Evolutionary conservation across 2,888 invertebrate species (phyloP).

Genomic region (Synergus umbraculus): DNA sequence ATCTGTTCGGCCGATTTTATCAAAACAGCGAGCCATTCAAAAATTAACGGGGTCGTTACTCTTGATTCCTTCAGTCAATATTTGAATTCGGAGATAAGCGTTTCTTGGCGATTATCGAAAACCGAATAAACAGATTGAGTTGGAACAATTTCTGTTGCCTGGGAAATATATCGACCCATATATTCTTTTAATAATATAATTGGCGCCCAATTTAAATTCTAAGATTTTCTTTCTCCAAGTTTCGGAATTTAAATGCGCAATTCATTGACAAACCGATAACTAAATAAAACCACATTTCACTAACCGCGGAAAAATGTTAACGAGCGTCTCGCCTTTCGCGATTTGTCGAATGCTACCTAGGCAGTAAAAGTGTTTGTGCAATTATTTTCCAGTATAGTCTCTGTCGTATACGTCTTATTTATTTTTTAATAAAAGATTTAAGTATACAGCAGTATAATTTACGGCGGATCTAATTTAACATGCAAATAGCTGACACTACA

Average conservation of each 20-base stretch:
- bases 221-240: not conserved
- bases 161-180: not conserved
- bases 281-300: no score
- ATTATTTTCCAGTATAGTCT: constrained; percentile 2
- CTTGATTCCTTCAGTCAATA: not conserved
- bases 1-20: not conserved
- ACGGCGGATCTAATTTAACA: constrained; percentile 54
- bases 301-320: no score
- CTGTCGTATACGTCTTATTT: not conserved
- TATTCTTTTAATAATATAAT: no score
- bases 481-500: constrained; percentile 45
- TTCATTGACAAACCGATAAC: no score
- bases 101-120: not conserved
- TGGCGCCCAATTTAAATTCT: not conserved
- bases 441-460: not conserved
- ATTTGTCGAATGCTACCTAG: no score
- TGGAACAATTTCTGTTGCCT: not conserved
- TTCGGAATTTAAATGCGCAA: no score
- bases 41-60: constrained; percentile 7
- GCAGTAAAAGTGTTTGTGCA: no score
- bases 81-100: not conserved
- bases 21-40: not conserved
- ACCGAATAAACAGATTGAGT: not conserved
- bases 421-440: not conserved
- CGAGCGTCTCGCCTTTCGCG: no score